These are phyloP conservation scores for Pangasius djambal DNA, from an alignment of 2,797 vertebrate genomes.

Conservation along the genomic window DNA sequence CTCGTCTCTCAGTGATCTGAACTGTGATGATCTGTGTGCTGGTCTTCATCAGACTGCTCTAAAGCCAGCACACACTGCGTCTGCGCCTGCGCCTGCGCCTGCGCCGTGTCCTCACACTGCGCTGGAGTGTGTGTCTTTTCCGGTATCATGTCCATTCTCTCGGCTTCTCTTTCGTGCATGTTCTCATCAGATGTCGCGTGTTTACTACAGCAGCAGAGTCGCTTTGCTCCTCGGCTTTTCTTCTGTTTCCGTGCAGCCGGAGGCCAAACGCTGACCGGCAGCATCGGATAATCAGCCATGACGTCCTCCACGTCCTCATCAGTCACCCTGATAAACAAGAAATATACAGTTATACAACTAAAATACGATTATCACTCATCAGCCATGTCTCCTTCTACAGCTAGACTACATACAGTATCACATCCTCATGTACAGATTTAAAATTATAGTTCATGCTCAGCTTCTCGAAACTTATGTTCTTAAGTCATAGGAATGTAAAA, in stretches of 20 bases:
- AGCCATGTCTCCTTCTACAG: neutral
- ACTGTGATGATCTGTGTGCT: too few species aligned
- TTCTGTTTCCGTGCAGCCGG: slow-evolving; percentile 38
- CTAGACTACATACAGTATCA: neutral
- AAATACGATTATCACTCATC: neutral
- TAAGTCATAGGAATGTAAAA: too few species aligned
- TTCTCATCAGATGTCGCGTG: neutral
- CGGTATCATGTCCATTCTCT: neutral
- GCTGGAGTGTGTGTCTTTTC: neutral
- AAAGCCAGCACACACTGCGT: neutral
- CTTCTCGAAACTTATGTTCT: too few species aligned
- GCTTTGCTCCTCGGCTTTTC: neutral
- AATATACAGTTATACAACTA: neutral
- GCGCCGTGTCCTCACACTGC: neutral
- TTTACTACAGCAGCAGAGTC: slow-evolving; percentile 32
- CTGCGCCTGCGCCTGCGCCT: neutral
- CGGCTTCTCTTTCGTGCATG: neutral
- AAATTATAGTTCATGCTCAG: too few species aligned
- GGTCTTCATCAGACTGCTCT: neutral
- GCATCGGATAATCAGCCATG: neutral
- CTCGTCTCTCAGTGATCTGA: neutral
- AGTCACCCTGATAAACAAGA: slow-evolving; percentile 28
- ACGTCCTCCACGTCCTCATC: slow-evolving; percentile 48
- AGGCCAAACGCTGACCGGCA: slow-evolving; percentile 50
- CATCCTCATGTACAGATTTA: neutral